Evolutionary conservation across 2,797 vertebrate species (phyloP).

Genomic region (Leptatherina wallacei): DNA sequence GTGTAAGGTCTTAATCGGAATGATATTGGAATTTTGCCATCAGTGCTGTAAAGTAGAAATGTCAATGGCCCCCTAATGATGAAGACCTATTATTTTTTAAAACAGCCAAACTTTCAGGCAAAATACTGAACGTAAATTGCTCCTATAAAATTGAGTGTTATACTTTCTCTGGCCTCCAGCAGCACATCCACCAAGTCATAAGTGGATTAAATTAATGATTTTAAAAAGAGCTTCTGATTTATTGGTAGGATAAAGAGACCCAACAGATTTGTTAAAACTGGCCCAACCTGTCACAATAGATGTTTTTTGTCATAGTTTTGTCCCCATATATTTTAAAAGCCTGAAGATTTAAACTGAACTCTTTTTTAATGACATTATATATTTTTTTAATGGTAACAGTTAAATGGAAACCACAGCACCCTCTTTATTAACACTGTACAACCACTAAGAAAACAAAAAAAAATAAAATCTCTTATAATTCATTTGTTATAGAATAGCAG

Average conservation of each 20-base stretch:
- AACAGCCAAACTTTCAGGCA: background rate
- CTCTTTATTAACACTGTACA: background rate
- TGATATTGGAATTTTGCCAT: too few relatives aligned
- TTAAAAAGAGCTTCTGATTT: background rate
- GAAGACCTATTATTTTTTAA: background rate
- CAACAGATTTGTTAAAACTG: background rate
- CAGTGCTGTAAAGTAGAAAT: too few relatives aligned
- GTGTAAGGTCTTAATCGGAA: too few relatives aligned
- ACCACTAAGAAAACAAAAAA: background rate
- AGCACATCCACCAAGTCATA: background rate
- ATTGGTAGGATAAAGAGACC: background rate
- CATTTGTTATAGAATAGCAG: background rate
- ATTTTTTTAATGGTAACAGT: background rate
- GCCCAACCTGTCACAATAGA: too few relatives aligned
- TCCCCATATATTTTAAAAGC: too few relatives aligned
- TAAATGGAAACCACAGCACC: too few relatives aligned
- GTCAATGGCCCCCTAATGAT: background rate
- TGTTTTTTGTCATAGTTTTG: too few relatives aligned
- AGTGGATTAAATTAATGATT: background rate
- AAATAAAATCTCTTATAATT: constrained; percentile 1
- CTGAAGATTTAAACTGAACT: too few relatives aligned
- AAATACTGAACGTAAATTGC: background rate
- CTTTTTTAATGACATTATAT: too few relatives aligned
- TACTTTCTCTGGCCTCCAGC: background rate
- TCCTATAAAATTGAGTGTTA: background rate